Conservation (phyloP, 2,888 invertebrate genomes). For the Lasioglossum figueresi region DNA sequence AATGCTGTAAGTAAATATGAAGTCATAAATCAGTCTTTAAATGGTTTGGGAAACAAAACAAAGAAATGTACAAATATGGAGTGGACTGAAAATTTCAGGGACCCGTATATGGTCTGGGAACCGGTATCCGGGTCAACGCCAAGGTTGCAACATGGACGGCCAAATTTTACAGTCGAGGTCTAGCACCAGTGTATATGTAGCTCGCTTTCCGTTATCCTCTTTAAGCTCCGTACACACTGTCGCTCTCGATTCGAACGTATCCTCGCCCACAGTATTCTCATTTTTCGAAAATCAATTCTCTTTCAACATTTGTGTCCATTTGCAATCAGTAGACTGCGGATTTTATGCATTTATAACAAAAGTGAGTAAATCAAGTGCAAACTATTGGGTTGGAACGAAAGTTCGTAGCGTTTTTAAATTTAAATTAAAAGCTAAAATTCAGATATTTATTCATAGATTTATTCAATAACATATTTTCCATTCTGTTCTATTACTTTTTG, state of each 20-base stretch:
- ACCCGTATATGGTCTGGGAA: neutral
- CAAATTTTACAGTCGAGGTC: slow-evolving; percentile 31
- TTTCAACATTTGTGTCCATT: neutral
- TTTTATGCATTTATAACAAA: neutral
- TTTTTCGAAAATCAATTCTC: neutral
- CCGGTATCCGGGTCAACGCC: slow-evolving; percentile 21
- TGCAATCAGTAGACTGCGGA: neutral
- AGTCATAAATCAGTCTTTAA: neutral
- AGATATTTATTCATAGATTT: no score
- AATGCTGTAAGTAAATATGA: neutral
- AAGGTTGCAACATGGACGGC: slow-evolving; percentile 11
- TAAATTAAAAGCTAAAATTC: no score
- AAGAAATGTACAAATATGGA: neutral
- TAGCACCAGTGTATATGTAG: slow-evolving; percentile 29
- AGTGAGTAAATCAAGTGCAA: neutral
- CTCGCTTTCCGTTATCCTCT: slow-evolving; percentile 39
- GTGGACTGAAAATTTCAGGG: neutral
- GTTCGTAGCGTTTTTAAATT: no score
- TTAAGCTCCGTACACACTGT: slow-evolving; percentile 22
- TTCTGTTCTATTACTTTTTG: no score
- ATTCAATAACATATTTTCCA: no score
- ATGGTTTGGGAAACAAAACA: neutral
- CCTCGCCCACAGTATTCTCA: neutral
- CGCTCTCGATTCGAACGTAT: neutral
- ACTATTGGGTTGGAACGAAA: no score